phyloP scores from a whole-genome alignment of 1,140 invertebrate species.

The Bombus sibiricus region DNA sequence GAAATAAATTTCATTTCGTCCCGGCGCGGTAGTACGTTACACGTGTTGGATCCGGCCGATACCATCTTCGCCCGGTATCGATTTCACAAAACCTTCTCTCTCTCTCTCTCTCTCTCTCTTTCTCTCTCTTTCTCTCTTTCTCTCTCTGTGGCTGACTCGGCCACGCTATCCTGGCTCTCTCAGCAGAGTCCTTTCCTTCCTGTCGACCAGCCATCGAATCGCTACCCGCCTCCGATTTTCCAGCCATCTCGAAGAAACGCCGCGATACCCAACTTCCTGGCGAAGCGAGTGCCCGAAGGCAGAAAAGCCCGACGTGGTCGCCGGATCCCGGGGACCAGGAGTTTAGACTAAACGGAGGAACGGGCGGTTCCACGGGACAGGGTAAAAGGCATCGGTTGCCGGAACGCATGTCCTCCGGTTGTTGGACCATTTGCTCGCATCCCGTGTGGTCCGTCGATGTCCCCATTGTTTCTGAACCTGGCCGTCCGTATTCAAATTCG shows the following conservation, averaged over 20 bases:
- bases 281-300: too few species aligned
- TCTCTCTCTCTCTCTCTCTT: constrained; percentile 17
- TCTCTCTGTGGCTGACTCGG: neutral
- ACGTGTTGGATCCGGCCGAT: constrained; percentile 80
- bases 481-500: constrained; percentile 69
- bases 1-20: constrained; percentile 78
- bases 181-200: constrained; percentile 55
- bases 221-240: constrained; percentile 17
- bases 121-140: neutral
- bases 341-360: neutral
- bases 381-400: constrained; percentile 63
- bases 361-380: neutral
- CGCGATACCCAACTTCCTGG: neutral
- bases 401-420: constrained; percentile 82
- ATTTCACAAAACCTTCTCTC: constrained; percentile 79
- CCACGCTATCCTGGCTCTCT: neutral
- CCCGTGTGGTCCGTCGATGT: constrained; percentile 83
- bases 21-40: constrained; percentile 80
- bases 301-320: too few species aligned
- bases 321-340: neutral
- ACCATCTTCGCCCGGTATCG: constrained; percentile 79
- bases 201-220: constrained; percentile 66
- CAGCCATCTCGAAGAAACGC: constrained; percentile 40
- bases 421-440: constrained; percentile 83
- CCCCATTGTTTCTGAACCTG: constrained; percentile 79